phyloP scores from a whole-genome alignment of 1,140 invertebrate species.

The Drosophila simulans region DNA sequence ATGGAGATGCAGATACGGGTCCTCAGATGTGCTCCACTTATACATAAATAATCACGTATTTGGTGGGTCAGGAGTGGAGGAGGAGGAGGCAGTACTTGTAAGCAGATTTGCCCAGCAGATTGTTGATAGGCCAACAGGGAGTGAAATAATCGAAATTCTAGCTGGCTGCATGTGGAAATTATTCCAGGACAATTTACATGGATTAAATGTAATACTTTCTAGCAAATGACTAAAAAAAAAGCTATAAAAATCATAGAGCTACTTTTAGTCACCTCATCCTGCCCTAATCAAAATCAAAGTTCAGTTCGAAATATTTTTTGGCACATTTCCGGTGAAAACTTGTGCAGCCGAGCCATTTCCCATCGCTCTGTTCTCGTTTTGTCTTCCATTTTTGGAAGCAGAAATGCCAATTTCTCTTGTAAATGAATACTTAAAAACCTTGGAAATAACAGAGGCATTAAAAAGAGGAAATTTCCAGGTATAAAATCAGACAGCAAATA shows the following conservation, averaged over 20 bases:
- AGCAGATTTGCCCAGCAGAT: constrained; percentile 38
- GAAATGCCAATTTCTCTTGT: constrained; percentile 47
- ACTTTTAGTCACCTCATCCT: background rate
- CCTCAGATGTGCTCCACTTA: constrained; percentile 29
- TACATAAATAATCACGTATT: constrained; percentile 54
- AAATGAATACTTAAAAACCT: constrained; percentile 63
- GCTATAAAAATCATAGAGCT: too few relatives aligned
- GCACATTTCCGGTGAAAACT: constrained; percentile 25
- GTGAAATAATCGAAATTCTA: constrained; percentile 10
- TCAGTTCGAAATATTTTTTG: constrained; percentile 4
- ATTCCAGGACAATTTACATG: constrained; percentile 7
- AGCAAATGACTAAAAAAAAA: background rate
- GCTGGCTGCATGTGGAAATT: background rate
- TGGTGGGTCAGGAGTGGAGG: background rate
- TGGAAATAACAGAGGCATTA: constrained; percentile 46
- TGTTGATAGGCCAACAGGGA: constrained; percentile 17
- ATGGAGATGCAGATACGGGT: constrained; percentile 7
- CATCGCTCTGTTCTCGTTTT: background rate
- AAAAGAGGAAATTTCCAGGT: constrained; percentile 44
- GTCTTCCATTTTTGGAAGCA: constrained; percentile 8
- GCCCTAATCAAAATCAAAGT: constrained; percentile 3
- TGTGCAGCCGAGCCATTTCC: background rate
- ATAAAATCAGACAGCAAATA: constrained; percentile 58
- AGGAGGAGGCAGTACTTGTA: background rate
- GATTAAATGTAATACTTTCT: too few relatives aligned